Evolutionary conservation across 2,888 invertebrate genomes (phyloP).

Genomic region (Macaria notata): DNA sequence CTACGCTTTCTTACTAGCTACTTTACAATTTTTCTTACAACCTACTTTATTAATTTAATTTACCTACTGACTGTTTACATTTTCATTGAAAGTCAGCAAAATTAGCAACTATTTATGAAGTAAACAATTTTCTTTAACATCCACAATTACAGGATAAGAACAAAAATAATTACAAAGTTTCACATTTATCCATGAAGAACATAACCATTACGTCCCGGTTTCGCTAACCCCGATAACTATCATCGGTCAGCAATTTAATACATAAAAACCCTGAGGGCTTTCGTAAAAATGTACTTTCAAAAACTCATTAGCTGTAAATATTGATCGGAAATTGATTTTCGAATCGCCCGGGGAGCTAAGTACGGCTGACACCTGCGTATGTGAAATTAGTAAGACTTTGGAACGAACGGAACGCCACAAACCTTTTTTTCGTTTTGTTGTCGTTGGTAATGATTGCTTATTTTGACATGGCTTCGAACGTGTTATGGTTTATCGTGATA

Average conservation of each 20-base stretch:
- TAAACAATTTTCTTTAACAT: no score
- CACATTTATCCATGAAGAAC: neutral
- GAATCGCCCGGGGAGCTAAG: slow-evolving; percentile 19
- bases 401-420: slow-evolving; percentile 7
- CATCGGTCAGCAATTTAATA: slow-evolving; percentile 25
- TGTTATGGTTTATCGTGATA: neutral
- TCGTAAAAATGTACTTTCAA: slow-evolving; percentile 29
- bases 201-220: neutral
- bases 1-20: no score
- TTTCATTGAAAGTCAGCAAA: no score
- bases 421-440: neutral
- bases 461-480: slow-evolving; percentile 1
- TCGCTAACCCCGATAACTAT: slow-evolving; percentile 11
- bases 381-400: slow-evolving; percentile 15
- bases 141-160: no score
- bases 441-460: neutral
- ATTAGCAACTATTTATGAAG: no score
- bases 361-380: slow-evolving; percentile 22
- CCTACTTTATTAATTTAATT: no score
- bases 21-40: no score
- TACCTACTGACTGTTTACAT: no score
- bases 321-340: slow-evolving; percentile 34
- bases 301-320: slow-evolving; percentile 35
- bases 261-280: slow-evolving; percentile 27
- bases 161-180: no score